Conservation (phyloP, 1,140 invertebrate genomes). For the Drosophila asahinai region DNA sequence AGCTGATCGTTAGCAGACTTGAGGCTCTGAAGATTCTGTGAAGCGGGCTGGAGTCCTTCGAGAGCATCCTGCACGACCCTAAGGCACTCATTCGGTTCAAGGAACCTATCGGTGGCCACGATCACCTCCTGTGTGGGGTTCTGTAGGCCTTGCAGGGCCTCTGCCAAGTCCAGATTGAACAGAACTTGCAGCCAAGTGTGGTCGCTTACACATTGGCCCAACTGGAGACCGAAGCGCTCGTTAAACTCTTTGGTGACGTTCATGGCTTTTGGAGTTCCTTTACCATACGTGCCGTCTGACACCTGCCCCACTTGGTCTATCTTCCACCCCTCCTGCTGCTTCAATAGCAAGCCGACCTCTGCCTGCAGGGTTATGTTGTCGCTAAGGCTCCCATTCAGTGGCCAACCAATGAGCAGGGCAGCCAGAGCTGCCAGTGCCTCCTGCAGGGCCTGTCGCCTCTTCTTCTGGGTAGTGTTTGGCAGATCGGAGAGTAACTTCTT, state of each 20-base stretch:
- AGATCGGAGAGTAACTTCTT: constrained; percentile 8
- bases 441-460: constrained; percentile 9
- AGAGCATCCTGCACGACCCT: not conserved
- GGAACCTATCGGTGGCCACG: not conserved
- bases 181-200: not conserved
- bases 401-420: not conserved
- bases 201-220: not conserved
- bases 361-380: not conserved
- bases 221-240: not conserved
- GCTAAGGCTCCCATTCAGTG: not conserved
- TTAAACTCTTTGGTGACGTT: not conserved
- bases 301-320: not conserved
- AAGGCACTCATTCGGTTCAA: not conserved
- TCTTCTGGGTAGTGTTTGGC: not conserved
- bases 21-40: not conserved
- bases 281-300: not conserved
- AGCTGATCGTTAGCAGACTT: not conserved
- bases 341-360: not conserved
- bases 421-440: constrained; percentile 7
- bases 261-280: not conserved
- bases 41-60: not conserved
- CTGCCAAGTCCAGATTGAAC: constrained; percentile 5
- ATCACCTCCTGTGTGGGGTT: not conserved
- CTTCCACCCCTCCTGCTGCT: constrained; percentile 9
- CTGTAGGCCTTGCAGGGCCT: not conserved